Conservation (phyloP, 2,797 vertebrate species). For the Acropternis orthonyx region DNA sequence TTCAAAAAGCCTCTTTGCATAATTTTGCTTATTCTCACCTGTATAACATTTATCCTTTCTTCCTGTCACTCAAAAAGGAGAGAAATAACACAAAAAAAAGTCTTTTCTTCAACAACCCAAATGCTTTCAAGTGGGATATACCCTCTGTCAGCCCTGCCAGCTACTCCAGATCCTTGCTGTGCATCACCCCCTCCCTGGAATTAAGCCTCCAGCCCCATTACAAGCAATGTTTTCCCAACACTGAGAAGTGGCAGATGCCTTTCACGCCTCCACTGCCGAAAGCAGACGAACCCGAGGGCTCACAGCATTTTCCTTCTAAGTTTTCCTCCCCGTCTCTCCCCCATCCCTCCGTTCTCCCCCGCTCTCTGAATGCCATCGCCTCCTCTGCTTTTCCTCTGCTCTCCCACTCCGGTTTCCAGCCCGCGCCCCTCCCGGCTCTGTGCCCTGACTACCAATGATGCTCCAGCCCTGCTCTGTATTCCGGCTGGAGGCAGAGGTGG, state of each 20-base stretch:
- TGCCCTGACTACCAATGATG: conserved; percentile 7
- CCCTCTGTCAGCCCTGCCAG: not conserved
- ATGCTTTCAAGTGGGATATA: not conserved
- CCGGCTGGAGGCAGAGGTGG: not conserved
- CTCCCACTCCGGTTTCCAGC: not conserved
- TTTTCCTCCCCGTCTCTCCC: not conserved
- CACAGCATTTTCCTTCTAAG: not conserved
- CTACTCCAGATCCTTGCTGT: not conserved
- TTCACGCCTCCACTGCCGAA: not conserved
- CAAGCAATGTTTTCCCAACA: not conserved
- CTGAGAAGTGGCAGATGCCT: not conserved
- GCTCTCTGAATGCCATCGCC: not conserved
- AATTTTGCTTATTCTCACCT: not conserved
- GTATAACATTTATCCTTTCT: not conserved
- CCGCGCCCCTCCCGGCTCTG: not conserved
- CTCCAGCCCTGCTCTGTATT: conserved; percentile 15
- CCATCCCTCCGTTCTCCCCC: not conserved
- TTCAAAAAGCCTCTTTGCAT: not conserved
- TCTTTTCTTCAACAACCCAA: not conserved
- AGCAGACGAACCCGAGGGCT: not conserved
- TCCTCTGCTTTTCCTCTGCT: not conserved
- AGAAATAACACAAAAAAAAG: not conserved
- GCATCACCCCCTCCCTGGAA: fast-evolving
- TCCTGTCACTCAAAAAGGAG: not conserved
- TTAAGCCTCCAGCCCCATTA: fast-evolving